These are phyloP conservation scores for Chlorodrepanis virens DNA, from an alignment of 2,113 vertebrate genomes.

Conservation along the genomic window DNA sequence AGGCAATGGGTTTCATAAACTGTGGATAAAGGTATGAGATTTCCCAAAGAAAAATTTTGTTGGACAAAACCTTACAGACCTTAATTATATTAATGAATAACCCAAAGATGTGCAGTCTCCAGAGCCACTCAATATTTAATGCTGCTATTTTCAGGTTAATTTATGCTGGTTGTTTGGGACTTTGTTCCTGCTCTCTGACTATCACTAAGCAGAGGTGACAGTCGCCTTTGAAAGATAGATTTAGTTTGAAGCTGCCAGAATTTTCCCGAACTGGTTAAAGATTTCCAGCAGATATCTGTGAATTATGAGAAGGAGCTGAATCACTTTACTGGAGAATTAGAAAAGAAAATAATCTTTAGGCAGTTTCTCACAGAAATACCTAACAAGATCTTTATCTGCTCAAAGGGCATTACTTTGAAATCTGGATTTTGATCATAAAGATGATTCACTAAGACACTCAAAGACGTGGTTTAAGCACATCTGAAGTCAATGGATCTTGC, in stretches of 20 bases:
- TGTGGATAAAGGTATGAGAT: not conserved
- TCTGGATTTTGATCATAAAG: not conserved
- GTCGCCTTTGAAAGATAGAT: not conserved
- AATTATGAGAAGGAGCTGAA: conserved; percentile 25
- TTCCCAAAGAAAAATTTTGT: not conserved
- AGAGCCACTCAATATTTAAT: conserved; percentile 62
- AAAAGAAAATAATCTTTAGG: not conserved
- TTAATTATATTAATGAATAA: conserved; percentile 58
- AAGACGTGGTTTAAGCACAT: not conserved
- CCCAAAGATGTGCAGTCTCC: conserved; percentile 4
- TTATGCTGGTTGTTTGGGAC: not conserved
- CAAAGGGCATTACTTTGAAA: not conserved
- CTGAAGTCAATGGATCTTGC: not conserved
- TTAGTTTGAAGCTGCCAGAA: conserved; percentile 43
- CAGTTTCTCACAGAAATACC: not conserved
- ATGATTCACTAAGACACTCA: not conserved
- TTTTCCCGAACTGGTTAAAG: conserved; percentile 41
- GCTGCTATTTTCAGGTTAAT: conserved; percentile 60
- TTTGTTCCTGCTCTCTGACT: not conserved
- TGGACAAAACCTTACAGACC: not conserved
- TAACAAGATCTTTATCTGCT: not conserved
- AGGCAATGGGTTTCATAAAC: not conserved
- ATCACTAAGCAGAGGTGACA: conserved; percentile 50
- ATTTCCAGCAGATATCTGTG: conserved; percentile 12
- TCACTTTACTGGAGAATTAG: conserved; percentile 36